A percentile compares a stretch with the other conserved stretches of the same genome.
Evolutionary conservation across 2,797 vertebrate species (phyloP).

Genomic region (Paguma larvata): DNA sequence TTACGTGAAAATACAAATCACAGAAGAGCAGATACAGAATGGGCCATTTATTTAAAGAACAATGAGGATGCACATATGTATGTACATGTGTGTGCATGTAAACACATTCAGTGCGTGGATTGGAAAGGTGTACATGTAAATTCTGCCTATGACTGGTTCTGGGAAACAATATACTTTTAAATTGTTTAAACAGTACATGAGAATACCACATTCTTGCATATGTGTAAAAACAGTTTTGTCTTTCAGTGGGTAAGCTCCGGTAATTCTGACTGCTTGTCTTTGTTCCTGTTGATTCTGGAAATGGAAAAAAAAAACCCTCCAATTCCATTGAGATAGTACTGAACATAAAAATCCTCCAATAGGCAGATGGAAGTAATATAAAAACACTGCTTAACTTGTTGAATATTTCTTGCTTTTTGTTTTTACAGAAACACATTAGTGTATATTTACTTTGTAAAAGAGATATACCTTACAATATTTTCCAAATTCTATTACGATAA

Average conservation of each 20-base stretch:
- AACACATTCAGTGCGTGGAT: neutral
- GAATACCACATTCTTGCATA: neutral
- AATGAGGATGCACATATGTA: neutral
- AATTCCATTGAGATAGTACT: neutral
- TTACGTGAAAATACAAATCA: neutral
- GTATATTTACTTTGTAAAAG: constrained; percentile 33
- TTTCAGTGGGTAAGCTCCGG: neutral
- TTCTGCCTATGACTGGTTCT: neutral
- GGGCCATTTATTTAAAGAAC: neutral
- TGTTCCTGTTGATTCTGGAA: neutral
- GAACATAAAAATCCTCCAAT: neutral
- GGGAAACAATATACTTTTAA: neutral
- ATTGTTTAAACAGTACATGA: neutral
- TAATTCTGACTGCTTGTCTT: constrained; percentile 22
- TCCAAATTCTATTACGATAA: constrained; percentile 71
- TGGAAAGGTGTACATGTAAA: neutral
- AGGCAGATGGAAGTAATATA: neutral
- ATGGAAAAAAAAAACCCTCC: constrained; percentile 29
- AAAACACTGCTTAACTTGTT: neutral
- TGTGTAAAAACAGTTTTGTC: neutral
- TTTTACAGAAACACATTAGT: constrained; percentile 59
- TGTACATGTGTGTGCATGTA: neutral
- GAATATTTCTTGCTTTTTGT: constrained; percentile 20
- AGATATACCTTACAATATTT: constrained; percentile 70
- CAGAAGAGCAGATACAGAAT: neutral